Evolutionary conservation across 30 jellyfish, hydroid and myxozoan genomes (phyloP), one percentile per base, ranked within the genome.

Genomic region (Hydra vulgaris): DNA sequence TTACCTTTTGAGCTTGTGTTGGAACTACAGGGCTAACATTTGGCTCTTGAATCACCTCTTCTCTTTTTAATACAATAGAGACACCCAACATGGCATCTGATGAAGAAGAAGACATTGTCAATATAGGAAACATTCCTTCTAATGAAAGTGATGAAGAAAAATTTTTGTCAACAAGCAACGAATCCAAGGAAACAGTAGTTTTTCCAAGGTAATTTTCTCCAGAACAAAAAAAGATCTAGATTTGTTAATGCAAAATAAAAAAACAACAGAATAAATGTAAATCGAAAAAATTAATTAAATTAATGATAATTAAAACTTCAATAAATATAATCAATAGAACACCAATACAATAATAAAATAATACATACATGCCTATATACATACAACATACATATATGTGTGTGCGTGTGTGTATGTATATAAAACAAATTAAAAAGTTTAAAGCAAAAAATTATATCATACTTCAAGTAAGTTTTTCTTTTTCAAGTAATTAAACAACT

Each of bases 81-180:
- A 84, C 78, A 0, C 96, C 99, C 21, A 92, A 80, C 53, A 83
- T 18, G 18, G 98, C 96, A 26, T 83, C 85, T 17, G 25, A 18
- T 18, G 24, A 54, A 7, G 77, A 27, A 56, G 78, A 85, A 18
- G 53, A 40, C 27, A 77, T 5, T 16, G 88, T 26, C n/a, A 56
- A 73, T 17, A 83, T 23, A 26, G 95, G 79, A 55, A 93, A 87
- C 61, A 93, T 81, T 0, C 96, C 99, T 76, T 93, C 96, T 15
- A 88, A 67, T 69, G 74, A 74, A 27, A 73, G 52, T 0, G 95
- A 90, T 16, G 22, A 18, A 21, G 76, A 25, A 1, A 53, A 23
- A 25, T 24, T 16, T 1, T 21, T 21, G 70, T 92, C 95, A 54
- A 54, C 79, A 25, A 92, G 12, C 18, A 92, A 76, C 19, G 98